Evolutionary conservation across 2,797 vertebrate species (phyloP).

Genomic region (Amblyraja radiata): DNA sequence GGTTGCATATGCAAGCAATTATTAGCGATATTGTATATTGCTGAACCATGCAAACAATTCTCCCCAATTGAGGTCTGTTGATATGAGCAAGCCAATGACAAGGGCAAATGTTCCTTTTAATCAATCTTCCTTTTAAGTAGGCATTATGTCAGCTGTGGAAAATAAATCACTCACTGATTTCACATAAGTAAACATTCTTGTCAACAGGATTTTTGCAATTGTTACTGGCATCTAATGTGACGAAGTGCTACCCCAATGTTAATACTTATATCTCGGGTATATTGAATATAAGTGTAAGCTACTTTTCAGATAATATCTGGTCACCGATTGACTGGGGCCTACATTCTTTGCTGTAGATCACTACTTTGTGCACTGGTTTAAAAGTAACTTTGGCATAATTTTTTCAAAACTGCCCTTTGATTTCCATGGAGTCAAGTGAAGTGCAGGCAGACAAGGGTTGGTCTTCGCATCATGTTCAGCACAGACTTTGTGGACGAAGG

Average conservation of each 20-base stretch:
- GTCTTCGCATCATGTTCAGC: too few relatives aligned
- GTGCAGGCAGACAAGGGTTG: not conserved
- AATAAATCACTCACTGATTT: conserved; percentile 25
- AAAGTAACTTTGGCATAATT: not conserved
- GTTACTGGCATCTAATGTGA: not conserved
- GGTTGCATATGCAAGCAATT: conserved; percentile 37
- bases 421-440: not conserved
- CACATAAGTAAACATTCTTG: not conserved
- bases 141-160: not conserved
- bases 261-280: not conserved
- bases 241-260: not conserved
- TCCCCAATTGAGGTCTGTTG: not conserved
- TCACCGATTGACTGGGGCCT: not conserved
- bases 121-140: conserved; percentile 27
- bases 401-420: too few relatives aligned
- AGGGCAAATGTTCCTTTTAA: conserved; percentile 14
- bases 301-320: not conserved
- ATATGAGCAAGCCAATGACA: not conserved
- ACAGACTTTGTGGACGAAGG: too few relatives aligned
- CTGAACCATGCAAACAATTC: conserved; percentile 31
- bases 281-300: not conserved
- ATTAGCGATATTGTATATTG: conserved; percentile 34
- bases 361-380: not conserved
- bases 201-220: not conserved
- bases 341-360: not conserved